Evolutionary conservation across 2,797 vertebrate genomes (phyloP).

Genomic region (Cryptoprocta ferox): DNA sequence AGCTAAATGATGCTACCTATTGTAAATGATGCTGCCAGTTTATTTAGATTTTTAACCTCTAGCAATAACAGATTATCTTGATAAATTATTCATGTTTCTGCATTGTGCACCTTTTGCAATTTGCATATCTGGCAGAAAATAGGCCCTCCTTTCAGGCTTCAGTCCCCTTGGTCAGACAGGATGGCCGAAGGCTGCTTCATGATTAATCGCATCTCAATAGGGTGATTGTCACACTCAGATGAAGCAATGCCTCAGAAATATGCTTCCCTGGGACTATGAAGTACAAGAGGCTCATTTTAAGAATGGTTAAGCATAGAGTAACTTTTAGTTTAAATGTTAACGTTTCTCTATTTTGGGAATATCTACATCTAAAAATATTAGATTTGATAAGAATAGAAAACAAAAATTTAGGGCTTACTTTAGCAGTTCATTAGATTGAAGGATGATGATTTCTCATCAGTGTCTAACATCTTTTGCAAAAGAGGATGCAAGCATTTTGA

Average conservation of each 20-base stretch:
- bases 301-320: slow-evolving; percentile 25
- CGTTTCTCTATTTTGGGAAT: background rate
- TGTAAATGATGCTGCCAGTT: slow-evolving; percentile 78
- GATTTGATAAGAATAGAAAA: slow-evolving; percentile 1
- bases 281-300: slow-evolving; percentile 27
- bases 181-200: slow-evolving; percentile 82
- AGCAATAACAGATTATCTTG: slow-evolving; percentile 85
- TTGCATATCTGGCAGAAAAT: slow-evolving; percentile 84
- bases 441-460: background rate
- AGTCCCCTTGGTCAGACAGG: slow-evolving; percentile 80
- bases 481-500: background rate
- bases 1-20: slow-evolving; percentile 78
- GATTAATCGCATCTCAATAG: slow-evolving; percentile 87
- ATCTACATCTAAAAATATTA: background rate
- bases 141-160: slow-evolving; percentile 80
- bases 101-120: slow-evolving; percentile 81
- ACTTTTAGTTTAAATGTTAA: slow-evolving; percentile 56
- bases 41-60: slow-evolving; percentile 83
- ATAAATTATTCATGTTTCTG: slow-evolving; percentile 86
- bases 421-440: background rate
- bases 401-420: background rate
- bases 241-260: slow-evolving; percentile 83
- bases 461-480: background rate
- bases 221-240: slow-evolving; percentile 85
- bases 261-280: slow-evolving; percentile 73